A percentile compares a stretch with the other conserved stretches of the same genome.
phyloP scores from a whole-genome alignment of 2,797 vertebrate genomes.

The Fistularia commersonii region DNA sequence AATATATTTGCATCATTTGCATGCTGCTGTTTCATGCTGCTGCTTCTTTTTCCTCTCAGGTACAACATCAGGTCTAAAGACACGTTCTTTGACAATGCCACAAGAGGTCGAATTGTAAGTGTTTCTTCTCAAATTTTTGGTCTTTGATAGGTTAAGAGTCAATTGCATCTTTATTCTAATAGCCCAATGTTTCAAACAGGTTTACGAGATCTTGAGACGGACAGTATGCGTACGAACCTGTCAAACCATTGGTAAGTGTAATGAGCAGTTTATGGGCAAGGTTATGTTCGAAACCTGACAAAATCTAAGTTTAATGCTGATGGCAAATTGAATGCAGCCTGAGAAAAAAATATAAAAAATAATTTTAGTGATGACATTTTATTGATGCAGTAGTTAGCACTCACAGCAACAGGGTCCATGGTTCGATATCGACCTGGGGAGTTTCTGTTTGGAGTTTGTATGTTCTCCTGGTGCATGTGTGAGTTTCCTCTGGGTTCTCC shows the following conservation, averaged over 20 bases:
- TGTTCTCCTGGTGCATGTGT: too few species aligned
- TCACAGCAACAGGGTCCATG: too few species aligned
- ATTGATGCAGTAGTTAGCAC: too few species aligned
- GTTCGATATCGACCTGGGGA: too few species aligned
- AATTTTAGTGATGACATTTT: too few species aligned
- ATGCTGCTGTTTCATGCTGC: too few species aligned
- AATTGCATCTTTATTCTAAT: constrained; percentile 12
- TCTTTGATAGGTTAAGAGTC: background rate
- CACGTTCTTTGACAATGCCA: constrained; percentile 94
- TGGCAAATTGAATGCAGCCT: too few species aligned
- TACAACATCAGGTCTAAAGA: constrained; percentile 94
- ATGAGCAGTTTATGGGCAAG: background rate
- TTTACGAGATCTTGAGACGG: constrained; percentile 93
- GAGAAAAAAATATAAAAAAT: too few species aligned
- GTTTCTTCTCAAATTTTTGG: background rate
- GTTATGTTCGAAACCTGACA: background rate
- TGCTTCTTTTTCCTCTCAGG: constrained; percentile 62
- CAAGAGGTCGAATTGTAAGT: constrained; percentile 94
- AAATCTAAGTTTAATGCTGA: too few species aligned
- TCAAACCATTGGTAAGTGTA: constrained; percentile 84
- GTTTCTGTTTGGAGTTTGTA: too few species aligned
- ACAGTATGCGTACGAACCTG: constrained; percentile 85
- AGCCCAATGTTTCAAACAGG: constrained; percentile 65
- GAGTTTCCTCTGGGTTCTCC: too few species aligned
- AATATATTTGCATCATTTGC: too few species aligned